Percentiles rank a stretch among this genome's conserved stretches.
Evolutionary conservation across 1,140 invertebrate species (phyloP).

Genomic region (Saccostrea glomerata): DNA sequence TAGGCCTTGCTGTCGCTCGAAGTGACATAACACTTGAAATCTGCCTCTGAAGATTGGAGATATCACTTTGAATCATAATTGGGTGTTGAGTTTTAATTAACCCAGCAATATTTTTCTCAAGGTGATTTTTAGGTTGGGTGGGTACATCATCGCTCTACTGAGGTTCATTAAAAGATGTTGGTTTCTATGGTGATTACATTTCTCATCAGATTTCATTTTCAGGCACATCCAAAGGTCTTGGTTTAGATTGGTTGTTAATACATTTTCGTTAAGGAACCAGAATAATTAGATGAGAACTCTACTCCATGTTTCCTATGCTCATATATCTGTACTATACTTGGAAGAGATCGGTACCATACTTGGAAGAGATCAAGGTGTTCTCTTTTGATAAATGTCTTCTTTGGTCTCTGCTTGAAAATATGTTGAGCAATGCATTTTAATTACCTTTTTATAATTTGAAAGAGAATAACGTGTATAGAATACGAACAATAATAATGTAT

Average conservation of each 20-base stretch:
- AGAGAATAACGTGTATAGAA: no score
- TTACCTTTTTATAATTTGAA: no score
- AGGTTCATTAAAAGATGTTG: conserved; percentile 48
- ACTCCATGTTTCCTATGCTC: conserved; percentile 61
- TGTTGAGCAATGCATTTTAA: no score
- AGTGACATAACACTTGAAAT: not conserved
- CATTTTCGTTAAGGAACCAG: conserved; percentile 22
- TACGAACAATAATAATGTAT: no score
- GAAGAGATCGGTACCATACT: no score
- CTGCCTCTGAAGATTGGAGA: not conserved
- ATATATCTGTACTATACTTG: conserved; percentile 67
- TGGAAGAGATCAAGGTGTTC: no score
- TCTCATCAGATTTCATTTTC: not conserved
- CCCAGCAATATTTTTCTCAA: not conserved
- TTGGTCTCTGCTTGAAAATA: conserved; percentile 47
- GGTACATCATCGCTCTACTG: not conserved
- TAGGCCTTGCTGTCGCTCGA: conserved; percentile 68
- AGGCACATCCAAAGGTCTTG: not conserved
- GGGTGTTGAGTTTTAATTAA: not conserved
- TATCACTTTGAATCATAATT: not conserved
- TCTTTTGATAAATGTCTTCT: conserved; percentile 44
- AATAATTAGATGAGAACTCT: conserved; percentile 64
- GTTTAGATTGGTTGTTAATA: not conserved
- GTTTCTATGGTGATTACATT: not conserved
- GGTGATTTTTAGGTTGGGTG: not conserved